A percentile compares a stretch with the other conserved stretches of the same genome.
These are phyloP conservation scores for Drosophila bipectinata DNA, from an alignment of 1,140 invertebrate species.

Conservation along the genomic window DNA sequence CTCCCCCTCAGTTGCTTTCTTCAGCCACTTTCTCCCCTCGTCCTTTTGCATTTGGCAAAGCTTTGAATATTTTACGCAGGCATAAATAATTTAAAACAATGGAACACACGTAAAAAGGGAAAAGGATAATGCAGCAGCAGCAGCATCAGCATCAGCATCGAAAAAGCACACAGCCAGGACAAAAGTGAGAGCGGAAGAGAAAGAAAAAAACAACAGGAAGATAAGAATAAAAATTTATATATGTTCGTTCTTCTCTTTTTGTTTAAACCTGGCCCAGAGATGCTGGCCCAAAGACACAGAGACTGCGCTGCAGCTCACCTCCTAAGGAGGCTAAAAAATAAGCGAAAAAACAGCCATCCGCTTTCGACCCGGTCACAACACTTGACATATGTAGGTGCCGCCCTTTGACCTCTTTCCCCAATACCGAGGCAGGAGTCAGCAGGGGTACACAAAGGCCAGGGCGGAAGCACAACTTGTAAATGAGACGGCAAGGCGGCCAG, in stretches of 20 bases:
- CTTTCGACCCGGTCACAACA: conserved; percentile 45
- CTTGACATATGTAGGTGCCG: conserved; percentile 80
- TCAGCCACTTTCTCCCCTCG: neutral
- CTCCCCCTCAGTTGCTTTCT: neutral
- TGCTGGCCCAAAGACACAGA: conserved; percentile 40
- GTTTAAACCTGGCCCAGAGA: conserved; percentile 34
- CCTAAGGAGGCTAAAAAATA: neutral
- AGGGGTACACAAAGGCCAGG: neutral
- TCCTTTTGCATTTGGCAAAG: conserved; percentile 53
- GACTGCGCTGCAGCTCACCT: conserved; percentile 17
- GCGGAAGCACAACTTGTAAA: conserved; percentile 51
- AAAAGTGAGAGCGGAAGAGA: conserved; percentile 68
- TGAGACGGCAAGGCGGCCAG: conserved; percentile 47
- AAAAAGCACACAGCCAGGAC: conserved; percentile 56
- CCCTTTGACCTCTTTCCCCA: conserved; percentile 75
- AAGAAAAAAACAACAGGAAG: conserved; percentile 46
- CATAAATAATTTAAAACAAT: conserved; percentile 83
- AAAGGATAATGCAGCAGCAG: conserved; percentile 74
- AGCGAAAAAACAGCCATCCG: neutral
- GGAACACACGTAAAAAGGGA: conserved; percentile 73
- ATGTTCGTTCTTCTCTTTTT: conserved; percentile 2
- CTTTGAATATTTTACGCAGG: conserved; percentile 82
- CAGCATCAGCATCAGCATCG: conserved; percentile 5
- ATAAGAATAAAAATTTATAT: conserved; percentile 79
- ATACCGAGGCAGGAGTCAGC: neutral